A percentile compares a stretch with the other conserved stretches of the same genome.
Conservation (phyloP, 1,140 invertebrate genomes). For the Aporrectodea caliginosa region DNA sequence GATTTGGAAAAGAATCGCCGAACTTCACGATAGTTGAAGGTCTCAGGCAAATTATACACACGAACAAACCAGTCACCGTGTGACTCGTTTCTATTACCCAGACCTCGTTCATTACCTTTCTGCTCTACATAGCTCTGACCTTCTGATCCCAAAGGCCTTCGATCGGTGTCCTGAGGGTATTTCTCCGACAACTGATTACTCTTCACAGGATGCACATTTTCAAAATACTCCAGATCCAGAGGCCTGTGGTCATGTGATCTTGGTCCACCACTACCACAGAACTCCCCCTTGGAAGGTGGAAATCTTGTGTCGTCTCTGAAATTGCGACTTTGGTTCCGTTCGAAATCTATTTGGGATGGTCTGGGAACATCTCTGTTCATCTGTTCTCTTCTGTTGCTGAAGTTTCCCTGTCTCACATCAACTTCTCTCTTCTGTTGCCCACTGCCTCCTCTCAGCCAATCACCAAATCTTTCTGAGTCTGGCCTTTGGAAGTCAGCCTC, state of each 20-base stretch:
- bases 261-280: neutral
- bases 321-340: neutral
- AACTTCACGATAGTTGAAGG: constrained; percentile 62
- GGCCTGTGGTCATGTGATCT: neutral
- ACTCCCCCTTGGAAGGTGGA: neutral
- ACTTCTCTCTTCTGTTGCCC: no score
- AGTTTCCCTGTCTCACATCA: no score
- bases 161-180: neutral
- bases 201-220: neutral
- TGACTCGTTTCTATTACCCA: neutral
- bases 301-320: neutral
- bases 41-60: constrained; percentile 42
- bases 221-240: neutral
- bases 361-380: no score
- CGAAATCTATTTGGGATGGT: no score
- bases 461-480: no score
- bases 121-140: neutral
- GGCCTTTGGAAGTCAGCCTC: no score
- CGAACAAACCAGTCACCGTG: constrained; percentile 18
- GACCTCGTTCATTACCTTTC: neutral
- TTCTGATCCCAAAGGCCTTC: neutral
- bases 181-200: neutral
- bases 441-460: no score
- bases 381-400: no score
- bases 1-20: constrained; percentile 73